phyloP scores from a whole-genome alignment of 2,797 vertebrate genomes.

The Danio aesculapii region DNA sequence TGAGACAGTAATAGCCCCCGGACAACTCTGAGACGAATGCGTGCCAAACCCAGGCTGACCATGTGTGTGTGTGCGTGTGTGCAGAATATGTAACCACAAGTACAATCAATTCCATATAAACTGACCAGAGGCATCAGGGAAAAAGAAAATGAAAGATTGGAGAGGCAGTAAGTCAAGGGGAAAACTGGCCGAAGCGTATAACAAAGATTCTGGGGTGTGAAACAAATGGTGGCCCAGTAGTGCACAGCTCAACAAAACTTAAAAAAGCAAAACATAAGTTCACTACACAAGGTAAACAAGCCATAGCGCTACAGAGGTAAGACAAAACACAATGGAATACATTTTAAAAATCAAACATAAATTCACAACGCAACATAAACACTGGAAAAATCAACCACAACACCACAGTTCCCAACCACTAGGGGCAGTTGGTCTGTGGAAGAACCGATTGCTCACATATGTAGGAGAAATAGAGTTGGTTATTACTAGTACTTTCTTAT shows the following conservation, averaged over 20 bases:
- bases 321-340: too few relatives aligned
- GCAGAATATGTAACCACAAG: constrained; percentile 73
- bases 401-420: too few relatives aligned
- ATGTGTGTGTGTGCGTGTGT: constrained; percentile 61
- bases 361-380: too few relatives aligned
- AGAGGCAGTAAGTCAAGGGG: constrained; percentile 13
- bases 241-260: not conserved
- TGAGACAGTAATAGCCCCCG: constrained; percentile 79
- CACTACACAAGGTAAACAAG: too few relatives aligned
- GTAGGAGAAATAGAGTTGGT: too few relatives aligned
- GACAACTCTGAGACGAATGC: constrained; percentile 70
- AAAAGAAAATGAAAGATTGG: constrained; percentile 21
- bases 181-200: constrained; percentile 2
- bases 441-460: too few relatives aligned
- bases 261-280: not conserved
- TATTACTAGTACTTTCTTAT: too few relatives aligned
- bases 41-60: constrained; percentile 65
- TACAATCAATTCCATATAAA: constrained; percentile 69
- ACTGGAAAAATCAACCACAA: too few relatives aligned
- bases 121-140: constrained; percentile 50
- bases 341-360: too few relatives aligned
- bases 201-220: not conserved
- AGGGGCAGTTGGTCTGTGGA: too few relatives aligned
- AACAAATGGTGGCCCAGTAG: too few relatives aligned
- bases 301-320: too few relatives aligned